phyloP scores from a whole-genome alignment of 2,113 vertebrate genomes.

The Plecturocebus donacophilus region DNA sequence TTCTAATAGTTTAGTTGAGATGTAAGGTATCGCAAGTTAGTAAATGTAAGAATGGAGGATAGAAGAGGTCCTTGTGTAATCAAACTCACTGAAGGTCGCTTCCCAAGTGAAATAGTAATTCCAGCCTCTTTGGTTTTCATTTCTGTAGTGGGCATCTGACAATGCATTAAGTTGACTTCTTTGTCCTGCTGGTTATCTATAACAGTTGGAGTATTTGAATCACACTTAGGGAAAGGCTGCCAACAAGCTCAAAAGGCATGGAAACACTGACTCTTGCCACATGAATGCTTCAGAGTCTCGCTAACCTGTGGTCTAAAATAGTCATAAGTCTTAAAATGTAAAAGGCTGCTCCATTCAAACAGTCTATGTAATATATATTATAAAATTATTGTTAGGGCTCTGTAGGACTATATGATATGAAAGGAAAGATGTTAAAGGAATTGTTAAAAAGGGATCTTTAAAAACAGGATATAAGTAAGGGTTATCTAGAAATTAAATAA shows the following conservation, averaged over 20 bases:
- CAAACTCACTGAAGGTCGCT: background rate
- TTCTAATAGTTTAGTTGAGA: background rate
- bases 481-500: background rate
- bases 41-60: background rate
- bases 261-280: background rate
- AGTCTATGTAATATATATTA: background rate
- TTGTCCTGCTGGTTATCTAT: background rate
- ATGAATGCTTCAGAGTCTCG: background rate
- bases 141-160: background rate
- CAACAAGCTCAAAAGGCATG: accelerated
- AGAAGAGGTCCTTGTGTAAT: background rate
- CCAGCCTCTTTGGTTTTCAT: background rate
- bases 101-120: background rate
- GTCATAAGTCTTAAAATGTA: background rate
- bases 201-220: background rate
- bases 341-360: background rate
- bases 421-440: background rate
- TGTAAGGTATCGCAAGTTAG: background rate
- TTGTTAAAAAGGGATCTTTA: background rate
- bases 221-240: background rate
- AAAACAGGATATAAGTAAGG: background rate
- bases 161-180: background rate
- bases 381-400: slow-evolving; percentile 18
- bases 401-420: background rate
- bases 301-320: background rate